Evolutionary conservation across 1,140 invertebrate species (phyloP), one percentile per base, ranked within the genome.

Genomic region (Thereuonema tuberculata): DNA sequence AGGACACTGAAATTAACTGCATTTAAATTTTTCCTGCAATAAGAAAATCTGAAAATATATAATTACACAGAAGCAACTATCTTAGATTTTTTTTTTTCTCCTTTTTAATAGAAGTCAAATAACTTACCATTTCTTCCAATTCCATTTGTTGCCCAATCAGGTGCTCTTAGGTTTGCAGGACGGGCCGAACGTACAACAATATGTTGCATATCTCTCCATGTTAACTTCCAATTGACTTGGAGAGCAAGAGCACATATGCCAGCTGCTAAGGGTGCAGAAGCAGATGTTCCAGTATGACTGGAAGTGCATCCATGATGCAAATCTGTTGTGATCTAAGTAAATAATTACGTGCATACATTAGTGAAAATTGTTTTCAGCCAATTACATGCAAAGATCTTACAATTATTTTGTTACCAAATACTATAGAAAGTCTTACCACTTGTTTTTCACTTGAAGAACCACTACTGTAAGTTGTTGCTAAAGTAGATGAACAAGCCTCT

Each of bases 191-290:
- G 79, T 1, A 98, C 89, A 1, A 97, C 93, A 62, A 99, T 80
- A 73, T 97, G 94, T 71, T 99, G 95, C 84, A 99, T 89, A 72
- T 98, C 95, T 64, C 95, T 78, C 95, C 95, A 99, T 0, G 92
- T 95, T 26, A 99, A 75, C 29, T 82, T 80, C 1, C 90, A 86
- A 73, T 97, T 98, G 0, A 93, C 92, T 80, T 98, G 92, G 2
- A 98, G 75, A 0, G 92, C 89, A 17, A 98, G 74, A 1, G 94
- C 95, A 65, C 89, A 87, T 27, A 98, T 94, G 3, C 93, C 95
- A 28, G 93, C 93, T 0, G 95, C 94, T 59, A 98, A 73, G 1
- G 94, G 93, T 0, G 93, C 94, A 1, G 92, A 95, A 0, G 94
- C 93, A 2, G 92, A 96, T 0, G 94, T 98, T 3, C 89, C 77